Percentiles rank a stretch among this genome's conserved stretches.
Evolutionary conservation across 2,888 invertebrate genomes (phyloP).

Genomic region (Sialis fuliginosa): DNA sequence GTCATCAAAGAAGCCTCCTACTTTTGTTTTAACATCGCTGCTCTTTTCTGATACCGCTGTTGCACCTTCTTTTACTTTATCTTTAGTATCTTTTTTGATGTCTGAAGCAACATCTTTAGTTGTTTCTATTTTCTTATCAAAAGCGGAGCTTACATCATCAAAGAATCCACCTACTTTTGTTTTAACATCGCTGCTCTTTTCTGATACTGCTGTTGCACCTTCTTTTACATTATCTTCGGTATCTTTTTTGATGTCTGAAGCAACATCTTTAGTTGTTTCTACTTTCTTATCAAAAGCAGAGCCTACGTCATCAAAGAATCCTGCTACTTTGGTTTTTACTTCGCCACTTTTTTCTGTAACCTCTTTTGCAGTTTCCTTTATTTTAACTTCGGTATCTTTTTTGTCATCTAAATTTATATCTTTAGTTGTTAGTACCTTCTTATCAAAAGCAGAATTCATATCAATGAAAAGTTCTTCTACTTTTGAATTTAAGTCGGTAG

Average conservation of each 20-base stretch:
- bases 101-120: conserved; percentile 21
- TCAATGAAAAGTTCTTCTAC: conserved; percentile 1
- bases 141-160: neutral
- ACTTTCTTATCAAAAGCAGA: neutral
- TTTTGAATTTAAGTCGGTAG: neutral
- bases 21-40: neutral
- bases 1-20: conserved; percentile 5
- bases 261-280: neutral
- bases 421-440: neutral
- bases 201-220: conserved; percentile 2
- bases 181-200: neutral
- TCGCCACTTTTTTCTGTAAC: neutral
- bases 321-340: neutral
- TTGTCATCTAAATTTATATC: neutral
- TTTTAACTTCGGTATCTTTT: neutral
- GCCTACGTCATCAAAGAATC: neutral
- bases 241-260: conserved; percentile 3
- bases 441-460: neutral
- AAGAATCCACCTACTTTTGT: neutral
- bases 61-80: conserved; percentile 1
- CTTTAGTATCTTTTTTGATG: conserved; percentile 7
- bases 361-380: neutral
- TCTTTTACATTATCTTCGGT: conserved; percentile 3
- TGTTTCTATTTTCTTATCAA: neutral
- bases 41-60: conserved; percentile 1